A percentile compares a stretch with the other conserved stretches of the same genome.
Evolutionary conservation across 2,113 vertebrate species (phyloP).

Genomic region (Felis chaus): DNA sequence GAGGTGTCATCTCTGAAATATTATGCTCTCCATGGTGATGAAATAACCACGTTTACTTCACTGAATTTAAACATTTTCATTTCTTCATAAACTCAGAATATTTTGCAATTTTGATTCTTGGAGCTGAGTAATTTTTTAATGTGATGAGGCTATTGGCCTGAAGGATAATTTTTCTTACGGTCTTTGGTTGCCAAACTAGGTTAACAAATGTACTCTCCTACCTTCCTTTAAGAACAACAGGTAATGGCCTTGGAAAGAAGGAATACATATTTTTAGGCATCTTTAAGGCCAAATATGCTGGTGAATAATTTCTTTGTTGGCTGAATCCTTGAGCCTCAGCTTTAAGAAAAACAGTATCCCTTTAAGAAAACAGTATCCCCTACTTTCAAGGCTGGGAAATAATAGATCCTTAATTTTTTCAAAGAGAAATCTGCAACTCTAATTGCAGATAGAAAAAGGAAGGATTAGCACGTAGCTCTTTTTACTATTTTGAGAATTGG

Average conservation of each 20-base stretch:
- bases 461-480: neutral
- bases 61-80: slow-evolving; percentile 11
- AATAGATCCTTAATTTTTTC: neutral
- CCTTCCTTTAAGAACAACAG: neutral
- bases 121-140: neutral
- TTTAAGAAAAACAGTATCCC: neutral
- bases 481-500: slow-evolving; percentile 21
- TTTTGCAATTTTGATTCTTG: neutral
- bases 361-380: neutral
- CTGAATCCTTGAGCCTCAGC: neutral
- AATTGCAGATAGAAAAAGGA: neutral
- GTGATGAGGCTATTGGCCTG: neutral
- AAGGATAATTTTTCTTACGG: neutral
- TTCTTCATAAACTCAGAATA: neutral
- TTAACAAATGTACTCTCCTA: neutral
- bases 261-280: neutral
- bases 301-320: slow-evolving; percentile 18
- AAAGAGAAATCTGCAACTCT: neutral
- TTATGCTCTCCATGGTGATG: neutral
- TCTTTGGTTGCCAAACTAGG: neutral
- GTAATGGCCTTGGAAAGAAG: neutral
- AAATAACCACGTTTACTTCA: slow-evolving; percentile 27
- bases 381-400: neutral
- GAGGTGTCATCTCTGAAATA: neutral
- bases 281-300: neutral